These are phyloP conservation scores for Cantharis lateralis DNA, from an alignment of 2,888 invertebrate genomes.

Conservation along the genomic window DNA sequence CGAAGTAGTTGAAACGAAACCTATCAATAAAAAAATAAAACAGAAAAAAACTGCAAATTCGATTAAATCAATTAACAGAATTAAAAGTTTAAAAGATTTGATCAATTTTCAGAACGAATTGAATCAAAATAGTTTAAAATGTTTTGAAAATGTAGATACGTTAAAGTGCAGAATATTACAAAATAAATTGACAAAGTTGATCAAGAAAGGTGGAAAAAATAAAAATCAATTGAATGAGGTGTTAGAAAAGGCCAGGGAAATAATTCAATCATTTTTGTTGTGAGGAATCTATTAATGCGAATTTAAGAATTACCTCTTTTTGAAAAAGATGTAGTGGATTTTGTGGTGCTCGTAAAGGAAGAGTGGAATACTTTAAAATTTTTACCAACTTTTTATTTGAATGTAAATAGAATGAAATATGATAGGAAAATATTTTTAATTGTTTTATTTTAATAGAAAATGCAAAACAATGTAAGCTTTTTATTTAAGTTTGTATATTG, in stretches of 20 bases:
- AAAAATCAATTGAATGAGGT: neutral
- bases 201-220: conserved; percentile 8
- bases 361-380: too few relatives aligned
- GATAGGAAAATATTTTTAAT: too few relatives aligned
- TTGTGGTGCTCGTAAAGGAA: too few relatives aligned
- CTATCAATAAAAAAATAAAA: neutral
- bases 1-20: conserved; percentile 11
- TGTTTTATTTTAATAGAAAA: too few relatives aligned
- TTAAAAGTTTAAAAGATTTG: conserved; percentile 21
- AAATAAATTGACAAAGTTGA: conserved; percentile 10
- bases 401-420: too few relatives aligned
- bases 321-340: too few relatives aligned
- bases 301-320: too few relatives aligned
- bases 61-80: conserved; percentile 2
- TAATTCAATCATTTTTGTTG: neutral
- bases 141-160: conserved; percentile 15
- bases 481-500: too few relatives aligned
- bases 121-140: neutral
- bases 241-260: neutral
- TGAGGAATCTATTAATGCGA: neutral
- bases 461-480: too few relatives aligned
- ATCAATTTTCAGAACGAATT: conserved; percentile 17
- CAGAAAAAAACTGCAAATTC: neutral
- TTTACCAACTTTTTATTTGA: too few relatives aligned
- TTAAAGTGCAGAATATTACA: conserved; percentile 19